phyloP scores from a whole-genome alignment of 1,140 invertebrate species.

The Trissolcus basalis region DNA sequence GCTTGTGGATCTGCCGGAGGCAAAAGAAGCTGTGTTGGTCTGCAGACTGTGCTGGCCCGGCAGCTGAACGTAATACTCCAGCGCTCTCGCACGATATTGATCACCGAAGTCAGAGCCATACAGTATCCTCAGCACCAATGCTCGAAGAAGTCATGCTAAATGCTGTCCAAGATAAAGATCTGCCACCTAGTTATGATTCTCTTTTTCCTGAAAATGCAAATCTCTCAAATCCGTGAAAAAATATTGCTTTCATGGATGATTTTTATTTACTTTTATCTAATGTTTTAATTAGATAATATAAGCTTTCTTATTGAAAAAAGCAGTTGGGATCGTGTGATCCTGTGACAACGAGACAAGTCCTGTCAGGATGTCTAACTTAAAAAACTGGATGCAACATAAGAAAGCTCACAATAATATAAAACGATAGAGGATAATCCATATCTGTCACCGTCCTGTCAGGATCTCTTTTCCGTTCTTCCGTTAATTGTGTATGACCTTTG shows the following conservation, averaged over 20 bases:
- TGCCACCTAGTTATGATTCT: slow-evolving; percentile 74
- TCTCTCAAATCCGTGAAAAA: slow-evolving; percentile 35
- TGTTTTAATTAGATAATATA: slow-evolving; percentile 43
- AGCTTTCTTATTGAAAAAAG: too few relatives aligned
- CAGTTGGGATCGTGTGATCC: too few relatives aligned
- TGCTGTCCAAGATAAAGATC: slow-evolving; percentile 68
- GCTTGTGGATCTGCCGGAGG: slow-evolving; percentile 70
- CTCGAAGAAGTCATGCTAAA: slow-evolving; percentile 65
- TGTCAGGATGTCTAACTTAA: too few relatives aligned
- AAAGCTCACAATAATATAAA: too few relatives aligned
- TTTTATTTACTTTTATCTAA: slow-evolving; percentile 19
- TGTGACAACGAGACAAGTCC: too few relatives aligned
- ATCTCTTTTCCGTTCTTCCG: too few relatives aligned
- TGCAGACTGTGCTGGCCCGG: slow-evolving; percentile 69
- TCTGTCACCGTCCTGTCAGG: too few relatives aligned
- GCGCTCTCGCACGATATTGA: slow-evolving; percentile 47
- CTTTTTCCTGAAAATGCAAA: slow-evolving; percentile 69
- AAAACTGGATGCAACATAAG: too few relatives aligned
- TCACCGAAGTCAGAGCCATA: slow-evolving; percentile 32
- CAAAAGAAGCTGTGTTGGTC: slow-evolving; percentile 73
- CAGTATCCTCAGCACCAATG: slow-evolving; percentile 67
- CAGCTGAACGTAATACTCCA: slow-evolving; percentile 24
- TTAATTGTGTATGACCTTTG: too few relatives aligned
- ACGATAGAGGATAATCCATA: too few relatives aligned
- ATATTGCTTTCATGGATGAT: background rate